Percentiles rank a stretch among this genome's conserved stretches.
Evolutionary conservation across 2,888 invertebrate species (phyloP).

Genomic region (Pterostichus madidus): DNA sequence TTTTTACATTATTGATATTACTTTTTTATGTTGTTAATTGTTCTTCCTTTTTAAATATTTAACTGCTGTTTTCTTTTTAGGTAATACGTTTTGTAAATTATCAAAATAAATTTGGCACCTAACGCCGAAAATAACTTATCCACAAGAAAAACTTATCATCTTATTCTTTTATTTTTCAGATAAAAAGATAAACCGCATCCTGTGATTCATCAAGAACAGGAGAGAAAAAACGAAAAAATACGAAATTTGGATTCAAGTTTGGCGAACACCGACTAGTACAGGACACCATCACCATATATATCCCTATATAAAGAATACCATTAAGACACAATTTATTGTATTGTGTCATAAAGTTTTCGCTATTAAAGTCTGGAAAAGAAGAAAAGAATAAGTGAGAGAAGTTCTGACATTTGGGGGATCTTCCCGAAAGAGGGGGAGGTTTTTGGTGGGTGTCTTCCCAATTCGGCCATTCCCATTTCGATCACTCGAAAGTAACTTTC

Average conservation of each 20-base stretch:
- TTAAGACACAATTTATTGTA: slow-evolving; percentile 68
- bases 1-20: too few species aligned
- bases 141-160: background rate
- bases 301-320: slow-evolving; percentile 63
- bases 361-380: slow-evolving; percentile 69
- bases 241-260: slow-evolving; percentile 50
- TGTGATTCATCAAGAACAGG: slow-evolving; percentile 37
- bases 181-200: slow-evolving; percentile 28
- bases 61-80: background rate
- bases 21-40: too few species aligned
- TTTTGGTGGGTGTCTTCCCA: background rate
- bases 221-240: slow-evolving; percentile 18
- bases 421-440: background rate
- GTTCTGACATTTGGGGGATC: slow-evolving; percentile 72
- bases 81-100: background rate
- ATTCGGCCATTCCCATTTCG: background rate
- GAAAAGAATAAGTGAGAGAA: slow-evolving; percentile 73
- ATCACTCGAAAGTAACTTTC: too few species aligned
- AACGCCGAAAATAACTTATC: background rate
- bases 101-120: background rate
- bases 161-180: slow-evolving; percentile 11
- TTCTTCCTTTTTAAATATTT: too few species aligned
- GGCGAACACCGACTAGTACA: background rate
- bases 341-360: slow-evolving; percentile 67
- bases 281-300: slow-evolving; percentile 48